phyloP scores from a whole-genome alignment of 2,888 invertebrate species.

The Habroteleia sp. region DNA sequence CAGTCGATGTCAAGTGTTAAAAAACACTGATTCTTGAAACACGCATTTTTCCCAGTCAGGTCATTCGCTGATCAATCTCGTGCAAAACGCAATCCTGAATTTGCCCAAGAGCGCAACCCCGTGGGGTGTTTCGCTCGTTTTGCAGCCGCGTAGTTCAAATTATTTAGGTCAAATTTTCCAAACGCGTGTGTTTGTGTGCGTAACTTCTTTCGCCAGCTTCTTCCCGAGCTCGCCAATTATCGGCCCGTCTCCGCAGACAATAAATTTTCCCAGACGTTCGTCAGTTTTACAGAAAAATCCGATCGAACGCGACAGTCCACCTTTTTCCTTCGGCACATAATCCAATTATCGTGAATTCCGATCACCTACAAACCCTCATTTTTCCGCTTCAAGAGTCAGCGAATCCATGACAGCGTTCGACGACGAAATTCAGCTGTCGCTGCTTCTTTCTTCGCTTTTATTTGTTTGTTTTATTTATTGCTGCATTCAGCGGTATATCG shows the following conservation, averaged over 20 bases:
- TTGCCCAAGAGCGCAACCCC: too few relatives aligned
- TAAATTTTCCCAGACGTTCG: background rate
- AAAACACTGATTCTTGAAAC: too few relatives aligned
- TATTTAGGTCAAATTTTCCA: slow-evolving; percentile 16
- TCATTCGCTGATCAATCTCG: too few relatives aligned
- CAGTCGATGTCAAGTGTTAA: too few relatives aligned
- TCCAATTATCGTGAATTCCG: slow-evolving; percentile 40
- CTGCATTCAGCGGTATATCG: too few relatives aligned
- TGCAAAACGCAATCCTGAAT: too few relatives aligned
- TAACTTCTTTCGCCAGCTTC: slow-evolving; percentile 3
- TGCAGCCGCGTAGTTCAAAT: too few relatives aligned
- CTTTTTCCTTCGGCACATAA: slow-evolving; percentile 26
- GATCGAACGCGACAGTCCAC: slow-evolving; percentile 22
- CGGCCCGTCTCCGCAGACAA: background rate
- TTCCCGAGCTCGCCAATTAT: slow-evolving; percentile 3
- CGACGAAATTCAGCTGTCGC: background rate
- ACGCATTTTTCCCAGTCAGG: too few relatives aligned
- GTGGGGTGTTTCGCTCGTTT: too few relatives aligned
- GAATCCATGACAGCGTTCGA: background rate
- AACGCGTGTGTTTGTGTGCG: slow-evolving; percentile 1
- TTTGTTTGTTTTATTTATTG: background rate
- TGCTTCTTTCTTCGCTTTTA: background rate
- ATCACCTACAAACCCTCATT: slow-evolving; percentile 42
- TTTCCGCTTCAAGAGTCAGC: slow-evolving; percentile 8
- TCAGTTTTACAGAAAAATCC: slow-evolving; percentile 14